Conservation (phyloP, 1,140 invertebrate species). For the Forficula auricularia region DNA sequence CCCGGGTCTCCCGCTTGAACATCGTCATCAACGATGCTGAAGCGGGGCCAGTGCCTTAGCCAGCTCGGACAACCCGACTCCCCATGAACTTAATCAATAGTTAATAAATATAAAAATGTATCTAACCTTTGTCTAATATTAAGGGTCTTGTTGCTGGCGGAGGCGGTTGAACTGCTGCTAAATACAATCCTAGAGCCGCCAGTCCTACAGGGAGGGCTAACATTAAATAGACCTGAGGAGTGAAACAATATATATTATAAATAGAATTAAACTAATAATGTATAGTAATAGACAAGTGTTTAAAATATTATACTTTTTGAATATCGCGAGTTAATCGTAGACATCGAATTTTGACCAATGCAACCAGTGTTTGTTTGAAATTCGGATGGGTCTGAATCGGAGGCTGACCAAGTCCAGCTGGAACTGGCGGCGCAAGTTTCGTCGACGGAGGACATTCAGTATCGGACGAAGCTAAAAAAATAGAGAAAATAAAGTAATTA, state of each 20-base stretch:
- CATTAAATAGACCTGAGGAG: slow-evolving; percentile 27
- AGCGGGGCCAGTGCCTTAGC: too few relatives aligned
- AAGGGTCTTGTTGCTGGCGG: slow-evolving; percentile 34
- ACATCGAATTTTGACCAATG: slow-evolving; percentile 28
- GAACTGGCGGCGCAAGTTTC: too few relatives aligned
- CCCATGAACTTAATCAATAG: too few relatives aligned
- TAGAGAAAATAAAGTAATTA: too few relatives aligned
- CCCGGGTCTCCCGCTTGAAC: too few relatives aligned
- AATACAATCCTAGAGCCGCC: slow-evolving; percentile 44
- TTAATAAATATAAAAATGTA: slow-evolving; percentile 3
- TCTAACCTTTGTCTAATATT: slow-evolving; percentile 29
- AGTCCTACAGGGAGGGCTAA: slow-evolving; percentile 37
- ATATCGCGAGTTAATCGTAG: slow-evolving; percentile 30
- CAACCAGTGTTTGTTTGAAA: slow-evolving; percentile 29
- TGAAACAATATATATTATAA: too few relatives aligned
- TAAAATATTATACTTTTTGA: slow-evolving; percentile 17
- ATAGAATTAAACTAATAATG: too few relatives aligned
- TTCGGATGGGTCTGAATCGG: slow-evolving; percentile 34
- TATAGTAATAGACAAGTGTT: too few relatives aligned
- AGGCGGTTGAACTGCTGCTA: slow-evolving; percentile 33
- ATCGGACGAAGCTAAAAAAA: too few relatives aligned
- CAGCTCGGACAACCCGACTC: too few relatives aligned
- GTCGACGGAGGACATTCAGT: too few relatives aligned
- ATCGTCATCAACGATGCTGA: too few relatives aligned
- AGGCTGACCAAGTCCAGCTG: slow-evolving; percentile 29